Conservation (phyloP, 2,888 invertebrate species). For the Aquatica leii region DNA sequence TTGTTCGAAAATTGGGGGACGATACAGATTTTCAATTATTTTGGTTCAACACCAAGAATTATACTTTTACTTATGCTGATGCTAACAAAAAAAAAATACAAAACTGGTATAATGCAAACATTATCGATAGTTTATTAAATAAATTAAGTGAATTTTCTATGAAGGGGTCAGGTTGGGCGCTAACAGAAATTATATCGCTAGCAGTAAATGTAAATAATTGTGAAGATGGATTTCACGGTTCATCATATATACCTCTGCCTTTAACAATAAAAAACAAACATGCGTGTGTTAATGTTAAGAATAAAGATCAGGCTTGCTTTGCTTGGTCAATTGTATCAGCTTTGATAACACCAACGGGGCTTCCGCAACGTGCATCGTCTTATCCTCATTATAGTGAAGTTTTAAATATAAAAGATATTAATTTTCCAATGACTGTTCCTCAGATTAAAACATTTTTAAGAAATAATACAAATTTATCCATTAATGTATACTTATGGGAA, state of each 20-base stretch:
- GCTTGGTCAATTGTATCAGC: slow-evolving; percentile 38
- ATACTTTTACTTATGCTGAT: background rate
- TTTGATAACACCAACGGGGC: slow-evolving; percentile 20
- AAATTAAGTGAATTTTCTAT: background rate
- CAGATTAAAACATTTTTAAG: slow-evolving; percentile 37
- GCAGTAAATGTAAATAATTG: background rate
- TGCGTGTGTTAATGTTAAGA: slow-evolving; percentile 40
- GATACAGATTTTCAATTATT: slow-evolving; percentile 15
- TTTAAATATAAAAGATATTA: slow-evolving; percentile 30
- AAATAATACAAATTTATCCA: slow-evolving; percentile 34
- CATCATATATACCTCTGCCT: slow-evolving; percentile 34
- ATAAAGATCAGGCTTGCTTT: slow-evolving; percentile 42
- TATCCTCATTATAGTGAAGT: slow-evolving; percentile 31
- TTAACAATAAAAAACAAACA: slow-evolving; percentile 29
- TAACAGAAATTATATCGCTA: background rate
- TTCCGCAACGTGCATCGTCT: slow-evolving; percentile 15
- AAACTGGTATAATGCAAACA: background rate
- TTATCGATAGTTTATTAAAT: background rate
- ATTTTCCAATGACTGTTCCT: slow-evolving; percentile 24
- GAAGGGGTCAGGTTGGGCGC: background rate
- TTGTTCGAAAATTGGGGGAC: slow-evolving; percentile 2
- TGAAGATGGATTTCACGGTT: slow-evolving; percentile 17
- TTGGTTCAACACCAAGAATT: background rate
- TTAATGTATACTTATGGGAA: slow-evolving; percentile 42
- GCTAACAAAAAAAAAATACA: background rate